Base-by-base conservation (phyloP, 23 tunicate species). In the Halocynthia roretzi region DNA sequence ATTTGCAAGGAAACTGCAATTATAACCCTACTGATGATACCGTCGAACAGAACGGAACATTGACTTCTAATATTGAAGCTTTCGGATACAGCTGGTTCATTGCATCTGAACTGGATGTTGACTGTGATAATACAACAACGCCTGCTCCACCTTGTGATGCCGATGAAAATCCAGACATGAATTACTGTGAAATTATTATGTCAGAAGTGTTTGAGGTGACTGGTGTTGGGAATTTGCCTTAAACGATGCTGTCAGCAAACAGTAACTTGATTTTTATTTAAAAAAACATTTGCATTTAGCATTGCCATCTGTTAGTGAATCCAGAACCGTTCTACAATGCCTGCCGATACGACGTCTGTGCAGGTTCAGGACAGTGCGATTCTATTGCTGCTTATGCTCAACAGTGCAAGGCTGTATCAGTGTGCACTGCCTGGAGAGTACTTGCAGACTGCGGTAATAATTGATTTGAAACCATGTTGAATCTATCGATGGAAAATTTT, bases 61-160 rank as follows among this genome's bases (percentile, higher is more conserved):
- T 92, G 62, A 87, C 74, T 10, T 51, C 83, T 50, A 82, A 92
- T 19, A 75, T 92, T 62, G 87, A 82, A 69, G 87, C 82, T 49
- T 92, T 92, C 64, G 98, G 88, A 52, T 31, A 75, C 49, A 80
- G 83, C 66, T 92, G 98, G 98, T 65, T 92, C 15, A 87, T 92
- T 7, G 67, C 50, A 53, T 67, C 80, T 63, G 85, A 80, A 68
- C 80, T 85, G 6, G 53, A 49, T 62, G 67, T 19, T 9, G 83
- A 88, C 72, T 80, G 75, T 82, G 73, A 80, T 6, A 76, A 80
- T 21, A 50, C 52, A 56, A 53, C 86, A 6, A 23, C 87, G 0
- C 92, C 92, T 10, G 82, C 93, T 9, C 21, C 54, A 12, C 83
- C 44, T 31, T 31, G 44, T 31, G 44, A 31, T 31, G 4, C 44